Evolutionary conservation across 2,797 vertebrate species (phyloP).

Genomic region (Diceros bicornis): DNA sequence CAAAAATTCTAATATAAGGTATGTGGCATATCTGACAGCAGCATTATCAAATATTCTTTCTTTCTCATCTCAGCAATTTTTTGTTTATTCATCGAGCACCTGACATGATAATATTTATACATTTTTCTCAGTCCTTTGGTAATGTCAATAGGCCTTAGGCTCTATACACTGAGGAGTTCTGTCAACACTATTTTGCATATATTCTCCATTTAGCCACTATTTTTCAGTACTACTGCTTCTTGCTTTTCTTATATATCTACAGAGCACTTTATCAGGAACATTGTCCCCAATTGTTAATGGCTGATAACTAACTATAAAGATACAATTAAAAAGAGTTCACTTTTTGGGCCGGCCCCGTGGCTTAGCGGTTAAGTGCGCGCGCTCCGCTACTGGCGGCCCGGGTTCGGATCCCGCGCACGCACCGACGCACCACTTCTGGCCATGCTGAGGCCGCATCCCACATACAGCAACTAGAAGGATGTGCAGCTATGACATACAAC

Average conservation of each 20-base stretch:
- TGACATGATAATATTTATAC: not conserved
- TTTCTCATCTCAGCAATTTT: not conserved
- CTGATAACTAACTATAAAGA: slow-evolving; percentile 31
- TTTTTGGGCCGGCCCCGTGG: no score
- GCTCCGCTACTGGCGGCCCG: no score
- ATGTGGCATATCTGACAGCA: not conserved
- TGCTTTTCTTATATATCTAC: slow-evolving; percentile 3
- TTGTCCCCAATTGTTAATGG: slow-evolving; percentile 4
- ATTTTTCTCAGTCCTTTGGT: slow-evolving; percentile 21
- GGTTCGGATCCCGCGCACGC: no score
- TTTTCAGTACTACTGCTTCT: slow-evolving; percentile 20
- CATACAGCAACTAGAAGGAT: no score
- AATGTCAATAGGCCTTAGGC: not conserved
- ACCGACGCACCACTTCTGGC: no score
- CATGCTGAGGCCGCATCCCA: no score
- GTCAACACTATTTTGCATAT: not conserved
- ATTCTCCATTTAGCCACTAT: not conserved
- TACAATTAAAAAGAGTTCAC: not conserved
- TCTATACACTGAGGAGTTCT: not conserved
- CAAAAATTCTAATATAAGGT: not conserved
- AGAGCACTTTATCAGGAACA: slow-evolving; percentile 2
- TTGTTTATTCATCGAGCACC: not conserved
- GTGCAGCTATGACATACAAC: no score
- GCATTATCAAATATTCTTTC: not conserved
- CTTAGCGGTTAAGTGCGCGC: no score